Evolutionary conservation across 2,797 vertebrate genomes (phyloP).

Genomic region (Cirrhinus molitorella): DNA sequence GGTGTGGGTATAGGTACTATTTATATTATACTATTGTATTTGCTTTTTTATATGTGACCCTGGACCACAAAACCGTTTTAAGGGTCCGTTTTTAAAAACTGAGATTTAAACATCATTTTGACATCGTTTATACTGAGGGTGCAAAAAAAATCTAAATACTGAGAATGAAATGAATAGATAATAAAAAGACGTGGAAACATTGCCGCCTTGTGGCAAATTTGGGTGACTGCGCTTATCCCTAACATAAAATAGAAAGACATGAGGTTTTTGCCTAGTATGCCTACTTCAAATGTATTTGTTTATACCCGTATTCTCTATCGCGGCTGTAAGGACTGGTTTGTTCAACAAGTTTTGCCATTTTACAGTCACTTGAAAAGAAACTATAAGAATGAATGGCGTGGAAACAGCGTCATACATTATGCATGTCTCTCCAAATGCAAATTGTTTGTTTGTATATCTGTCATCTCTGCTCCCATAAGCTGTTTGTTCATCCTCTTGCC

Average conservation of each 20-base stretch:
- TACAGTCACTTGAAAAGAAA: not conserved
- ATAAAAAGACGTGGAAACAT: too few relatives aligned
- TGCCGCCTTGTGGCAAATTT: too few relatives aligned
- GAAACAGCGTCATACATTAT: not conserved
- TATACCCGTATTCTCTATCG: not conserved
- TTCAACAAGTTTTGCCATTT: not conserved
- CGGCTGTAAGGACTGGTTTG: not conserved
- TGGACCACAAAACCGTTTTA: too few relatives aligned
- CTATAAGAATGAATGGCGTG: not conserved
- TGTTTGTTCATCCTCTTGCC: not conserved
- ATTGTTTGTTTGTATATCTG: too few relatives aligned
- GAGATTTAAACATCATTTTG: too few relatives aligned
- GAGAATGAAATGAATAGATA: too few relatives aligned
- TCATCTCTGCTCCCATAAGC: not conserved
- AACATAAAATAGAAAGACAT: not conserved
- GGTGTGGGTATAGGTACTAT: not conserved
- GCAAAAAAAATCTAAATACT: too few relatives aligned
- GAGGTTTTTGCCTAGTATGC: not conserved
- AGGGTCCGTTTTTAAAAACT: too few relatives aligned
- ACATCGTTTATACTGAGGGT: too few relatives aligned
- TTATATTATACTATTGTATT: not conserved
- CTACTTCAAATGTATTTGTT: not conserved
- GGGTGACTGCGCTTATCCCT: too few relatives aligned
- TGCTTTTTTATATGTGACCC: not conserved
- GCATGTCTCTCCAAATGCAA: not conserved